A percentile compares a stretch with the other conserved stretches of the same genome.
These are phyloP conservation scores for Peromyscus attwateri DNA, from an alignment of 2,797 vertebrate species.

Conservation along the genomic window DNA sequence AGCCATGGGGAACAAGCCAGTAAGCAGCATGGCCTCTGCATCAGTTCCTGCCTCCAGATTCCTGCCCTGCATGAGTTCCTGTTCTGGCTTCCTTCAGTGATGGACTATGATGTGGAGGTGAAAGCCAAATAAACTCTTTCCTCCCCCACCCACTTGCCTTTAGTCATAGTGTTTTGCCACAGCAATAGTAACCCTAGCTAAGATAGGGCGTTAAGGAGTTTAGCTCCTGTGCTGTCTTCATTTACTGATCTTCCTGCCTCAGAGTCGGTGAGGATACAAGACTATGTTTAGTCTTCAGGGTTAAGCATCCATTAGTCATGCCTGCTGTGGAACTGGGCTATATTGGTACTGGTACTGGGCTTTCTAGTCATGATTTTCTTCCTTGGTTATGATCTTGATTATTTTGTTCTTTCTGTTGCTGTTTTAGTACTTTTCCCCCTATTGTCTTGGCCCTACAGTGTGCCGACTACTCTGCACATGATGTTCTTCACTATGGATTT, in stretches of 20 bases:
- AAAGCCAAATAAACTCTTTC: neutral
- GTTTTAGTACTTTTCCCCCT: neutral
- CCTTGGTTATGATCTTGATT: neutral
- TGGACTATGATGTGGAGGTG: neutral
- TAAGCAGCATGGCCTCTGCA: neutral
- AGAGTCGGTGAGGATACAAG: neutral
- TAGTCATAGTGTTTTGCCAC: neutral
- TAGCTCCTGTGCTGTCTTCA: neutral
- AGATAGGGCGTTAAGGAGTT: neutral
- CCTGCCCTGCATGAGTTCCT: neutral
- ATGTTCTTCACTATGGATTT: neutral
- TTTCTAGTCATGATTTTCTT: conserved; percentile 7
- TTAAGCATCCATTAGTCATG: neutral
- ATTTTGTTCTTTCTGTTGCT: conserved; percentile 2
- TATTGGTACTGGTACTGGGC: neutral
- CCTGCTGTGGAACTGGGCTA: neutral
- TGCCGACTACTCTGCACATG: neutral
- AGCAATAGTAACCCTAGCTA: neutral
- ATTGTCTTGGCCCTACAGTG: neutral
- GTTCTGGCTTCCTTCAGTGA: neutral
- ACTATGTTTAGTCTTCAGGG: neutral
- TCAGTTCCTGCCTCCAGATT: neutral
- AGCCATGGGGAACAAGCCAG: neutral
- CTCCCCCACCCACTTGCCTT: neutral
- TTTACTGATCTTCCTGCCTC: neutral